phyloP scores from a whole-genome alignment of 2,888 invertebrate species.

The Dryococelus australis region DNA sequence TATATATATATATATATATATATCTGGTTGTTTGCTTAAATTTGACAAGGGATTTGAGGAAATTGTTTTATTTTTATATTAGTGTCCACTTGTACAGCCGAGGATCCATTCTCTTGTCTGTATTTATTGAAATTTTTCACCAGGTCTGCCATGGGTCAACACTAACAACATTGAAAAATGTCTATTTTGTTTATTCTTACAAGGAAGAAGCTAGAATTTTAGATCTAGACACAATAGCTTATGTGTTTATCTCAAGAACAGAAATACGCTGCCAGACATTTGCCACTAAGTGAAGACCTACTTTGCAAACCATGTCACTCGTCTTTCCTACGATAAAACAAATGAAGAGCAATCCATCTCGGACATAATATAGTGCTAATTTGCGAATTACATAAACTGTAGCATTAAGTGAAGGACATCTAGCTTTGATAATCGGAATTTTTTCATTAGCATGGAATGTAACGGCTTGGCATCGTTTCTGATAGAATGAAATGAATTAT shows the following conservation, averaged over 20 bases:
- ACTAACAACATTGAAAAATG: background rate
- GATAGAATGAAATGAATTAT: too few relatives aligned
- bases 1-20: too few relatives aligned
- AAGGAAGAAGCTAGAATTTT: background rate
- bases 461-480: too few relatives aligned
- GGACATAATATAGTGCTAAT: too few relatives aligned
- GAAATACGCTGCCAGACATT: background rate
- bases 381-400: too few relatives aligned
- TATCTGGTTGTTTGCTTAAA: background rate
- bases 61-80: background rate
- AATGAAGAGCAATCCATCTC: too few relatives aligned
- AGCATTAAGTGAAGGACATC: too few relatives aligned
- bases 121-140: background rate
- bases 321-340: too few relatives aligned
- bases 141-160: background rate
- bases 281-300: background rate
- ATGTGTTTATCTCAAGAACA: background rate
- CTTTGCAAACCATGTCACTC: too few relatives aligned
- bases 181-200: background rate
- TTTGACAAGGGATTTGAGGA: background rate
- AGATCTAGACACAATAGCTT: background rate
- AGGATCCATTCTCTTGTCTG: background rate
- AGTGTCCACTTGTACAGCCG: constrained; percentile 11
- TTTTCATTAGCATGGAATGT: too few relatives aligned
- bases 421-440: too few relatives aligned